Conservation (phyloP, 2,113 vertebrate genomes). For the Columbina picui region DNA sequence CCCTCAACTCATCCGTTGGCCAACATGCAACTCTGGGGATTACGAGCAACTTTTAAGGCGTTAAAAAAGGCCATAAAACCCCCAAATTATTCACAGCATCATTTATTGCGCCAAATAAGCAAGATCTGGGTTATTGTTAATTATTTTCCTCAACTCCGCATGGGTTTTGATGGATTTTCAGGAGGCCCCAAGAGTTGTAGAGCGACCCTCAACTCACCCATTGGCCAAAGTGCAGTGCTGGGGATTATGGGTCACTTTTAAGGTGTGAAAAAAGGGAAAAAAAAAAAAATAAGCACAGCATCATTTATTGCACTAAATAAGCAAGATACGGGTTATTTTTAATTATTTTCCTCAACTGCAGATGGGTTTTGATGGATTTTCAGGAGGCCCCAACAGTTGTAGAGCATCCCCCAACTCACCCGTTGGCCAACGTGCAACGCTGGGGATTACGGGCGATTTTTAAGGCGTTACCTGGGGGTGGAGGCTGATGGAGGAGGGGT, state of each 20-base stretch:
- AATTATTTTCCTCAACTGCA: neutral
- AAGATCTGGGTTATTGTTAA: neutral
- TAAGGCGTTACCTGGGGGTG: constrained; percentile 79
- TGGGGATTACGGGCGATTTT: accelerated
- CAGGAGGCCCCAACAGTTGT: neutral
- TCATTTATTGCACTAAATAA: neutral
- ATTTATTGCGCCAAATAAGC: no score
- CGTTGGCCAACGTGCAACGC: accelerated
- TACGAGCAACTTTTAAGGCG: accelerated
- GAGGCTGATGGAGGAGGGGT: constrained; percentile 91
- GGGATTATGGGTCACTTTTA: accelerated
- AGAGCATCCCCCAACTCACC: neutral
- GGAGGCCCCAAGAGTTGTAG: neutral
- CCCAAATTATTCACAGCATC: neutral
- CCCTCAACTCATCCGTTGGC: accelerated
- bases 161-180: neutral
- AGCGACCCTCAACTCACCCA: accelerated
- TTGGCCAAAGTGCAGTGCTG: accelerated
- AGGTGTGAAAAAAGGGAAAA: neutral
- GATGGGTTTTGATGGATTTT: neutral
- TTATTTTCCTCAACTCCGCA: accelerated
- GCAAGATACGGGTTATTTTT: no score
- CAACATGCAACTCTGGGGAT: accelerated
- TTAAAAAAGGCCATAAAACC: neutral
- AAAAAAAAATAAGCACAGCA: accelerated